Evolutionary conservation across 1,140 invertebrate species (phyloP), one percentile per base, ranked within the genome.

Genomic region (Pinna nobilis): DNA sequence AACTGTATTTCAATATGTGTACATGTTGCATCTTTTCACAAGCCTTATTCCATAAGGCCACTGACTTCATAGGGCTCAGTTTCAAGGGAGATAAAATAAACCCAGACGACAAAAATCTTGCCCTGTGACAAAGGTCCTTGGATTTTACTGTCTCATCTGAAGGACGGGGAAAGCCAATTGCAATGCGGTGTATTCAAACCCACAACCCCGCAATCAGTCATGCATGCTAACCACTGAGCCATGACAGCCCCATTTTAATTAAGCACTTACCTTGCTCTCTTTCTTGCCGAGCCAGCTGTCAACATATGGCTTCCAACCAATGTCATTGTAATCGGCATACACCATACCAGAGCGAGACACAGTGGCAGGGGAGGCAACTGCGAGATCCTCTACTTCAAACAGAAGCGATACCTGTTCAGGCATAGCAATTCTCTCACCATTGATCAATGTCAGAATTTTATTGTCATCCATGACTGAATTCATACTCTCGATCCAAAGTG

Each of bases 391-490:
- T 0, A 93, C 93, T 89, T 97, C 95, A 88, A 96, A 96, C 3
- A 97, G 86, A n/a, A 96, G 82, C 0, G 94, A 95, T 3, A 96
- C 91, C 83, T 91, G 94, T 41, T 94, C 91, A 0, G 95, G 94
- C 93, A 97, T 94, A 3, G 93, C 93, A 61, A 97, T 96, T 65
- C 95, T 90, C 83, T 96, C 95, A 81, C 95, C 95, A 86, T 96
- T 96, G 50, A 95, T 94, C 23, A 97, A 88, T 0, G 95, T 96
- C 5, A 95, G 87, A 30, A 96, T 92, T 87, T 96, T 96, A 88
- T 96, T 97, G 81, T 97, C 95, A 82, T 97, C 95, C 95, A 97
- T 96, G 1, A 97, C 94, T 74, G 94, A 96, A 87, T 97, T 97
- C 92, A 97, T 95, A 85, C 95, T 96, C 88, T 97, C 95, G 76